A percentile compares a stretch with the other conserved stretches of the same genome.
phyloP scores from a whole-genome alignment of 2,797 vertebrate genomes.

The Distichodus sexfasciatus region DNA sequence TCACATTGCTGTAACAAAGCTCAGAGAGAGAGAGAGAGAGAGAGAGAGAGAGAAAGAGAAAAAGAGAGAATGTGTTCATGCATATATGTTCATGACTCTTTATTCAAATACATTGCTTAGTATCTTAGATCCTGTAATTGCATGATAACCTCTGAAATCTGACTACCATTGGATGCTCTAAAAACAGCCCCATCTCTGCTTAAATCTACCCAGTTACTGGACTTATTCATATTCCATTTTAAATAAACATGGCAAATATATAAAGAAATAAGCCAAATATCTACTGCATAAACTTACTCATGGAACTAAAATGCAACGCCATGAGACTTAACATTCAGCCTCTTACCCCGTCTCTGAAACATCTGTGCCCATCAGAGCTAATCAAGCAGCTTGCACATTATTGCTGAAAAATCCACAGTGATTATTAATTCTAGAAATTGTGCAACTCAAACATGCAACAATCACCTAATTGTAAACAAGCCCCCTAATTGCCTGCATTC shows the following conservation, averaged over 20 bases:
- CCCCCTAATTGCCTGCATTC: no score
- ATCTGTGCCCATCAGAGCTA: background rate
- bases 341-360: no score
- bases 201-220: background rate
- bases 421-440: background rate
- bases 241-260: background rate
- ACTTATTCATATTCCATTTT: background rate
- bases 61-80: slow-evolving; percentile 1
- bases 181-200: background rate
- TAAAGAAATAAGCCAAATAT: background rate
- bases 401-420: background rate
- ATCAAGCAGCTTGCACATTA: background rate
- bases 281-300: background rate
- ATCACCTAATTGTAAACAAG: background rate
- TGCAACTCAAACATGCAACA: background rate
- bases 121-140: slow-evolving; percentile 57
- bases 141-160: background rate
- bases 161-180: no score
- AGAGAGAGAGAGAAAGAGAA: background rate
- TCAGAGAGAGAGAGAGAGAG: background rate
- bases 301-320: background rate
- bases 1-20: slow-evolving; percentile 45
- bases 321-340: no score
- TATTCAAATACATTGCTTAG: slow-evolving; percentile 69
- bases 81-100: slow-evolving; percentile 76